Evolutionary conservation across 2,797 vertebrate genomes (phyloP), one percentile per base, ranked within the genome.

Genomic region (Lophura swinhoii): DNA sequence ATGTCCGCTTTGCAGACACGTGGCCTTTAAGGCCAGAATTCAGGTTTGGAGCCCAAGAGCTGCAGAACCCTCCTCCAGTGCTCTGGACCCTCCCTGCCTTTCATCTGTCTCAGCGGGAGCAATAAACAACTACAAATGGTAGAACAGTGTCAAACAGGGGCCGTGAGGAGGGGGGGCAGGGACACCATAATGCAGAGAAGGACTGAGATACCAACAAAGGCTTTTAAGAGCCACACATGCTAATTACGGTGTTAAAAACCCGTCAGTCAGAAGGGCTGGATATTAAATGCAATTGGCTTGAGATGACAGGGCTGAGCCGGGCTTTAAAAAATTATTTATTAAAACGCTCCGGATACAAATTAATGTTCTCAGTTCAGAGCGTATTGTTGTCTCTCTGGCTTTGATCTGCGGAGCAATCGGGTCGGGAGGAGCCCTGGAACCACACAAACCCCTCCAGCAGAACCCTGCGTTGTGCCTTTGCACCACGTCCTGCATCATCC

Each of bases 211-310:
- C 87, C 4, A 18, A 95, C 13, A 18, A 95, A 97, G 84, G 91
- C 96, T 96, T 97, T 97, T 96, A 93, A 96, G 89, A 97, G 96
- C 96, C 91, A 95, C 87, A 83, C 81, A 95, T 95, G 95, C 89
- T 97, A 98, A 98, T 98, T 97, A 97, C 35, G 80, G 96, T 95
- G 97, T 97, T 97, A 97, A 97, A 96, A 96, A 89, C 70, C 96
- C 95, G 96, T 97, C 97, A 97, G 96, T 95, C 74, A 88, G 93
- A 97, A 94, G 87, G 88, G 75, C 82, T 93, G 96, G 96, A 96
- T 97, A 97, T 98, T 94, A 97, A 97, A 97, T 89, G 95, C 95
- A 96, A 96, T 74, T 96, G 96, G 91, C 96, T 97, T 93, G 88
- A 97, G 96, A 97, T 96, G 97, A 97, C 96, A 97, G 91, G 94